phyloP scores from a whole-genome alignment of 1,140 invertebrate species.

The Zaprionus kolodkinae region DNA sequence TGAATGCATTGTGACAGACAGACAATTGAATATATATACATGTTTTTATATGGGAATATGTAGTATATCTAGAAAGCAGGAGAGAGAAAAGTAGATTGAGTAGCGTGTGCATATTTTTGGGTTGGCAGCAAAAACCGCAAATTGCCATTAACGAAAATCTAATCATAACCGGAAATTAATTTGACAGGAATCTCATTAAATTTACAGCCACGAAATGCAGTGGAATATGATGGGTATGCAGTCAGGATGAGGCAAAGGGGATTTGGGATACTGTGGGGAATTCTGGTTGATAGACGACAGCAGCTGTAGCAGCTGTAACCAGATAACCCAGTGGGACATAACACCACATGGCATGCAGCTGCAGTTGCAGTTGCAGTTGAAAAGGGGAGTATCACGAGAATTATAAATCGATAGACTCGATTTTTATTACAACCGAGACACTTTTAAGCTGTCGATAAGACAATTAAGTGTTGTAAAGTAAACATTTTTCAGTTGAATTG shows the following conservation, averaged over 20 bases:
- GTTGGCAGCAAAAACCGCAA: conserved; percentile 79
- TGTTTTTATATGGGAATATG: conserved; percentile 3
- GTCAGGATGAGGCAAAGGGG: neutral
- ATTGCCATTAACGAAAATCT: conserved; percentile 84
- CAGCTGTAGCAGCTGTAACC: conserved; percentile 22
- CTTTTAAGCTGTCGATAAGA: too few relatives aligned
- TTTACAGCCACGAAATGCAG: conserved; percentile 67
- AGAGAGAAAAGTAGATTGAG: neutral
- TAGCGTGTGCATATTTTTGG: conserved; percentile 48
- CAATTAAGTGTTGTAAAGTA: too few relatives aligned
- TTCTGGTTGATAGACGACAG: conserved; percentile 2
- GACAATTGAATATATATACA: conserved; percentile 4
- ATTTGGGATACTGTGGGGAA: too few relatives aligned
- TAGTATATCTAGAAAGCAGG: conserved; percentile 1
- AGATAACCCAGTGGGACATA: neutral
- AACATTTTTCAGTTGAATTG: too few relatives aligned
- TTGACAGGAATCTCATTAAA: conserved; percentile 85
- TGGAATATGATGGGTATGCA: neutral
- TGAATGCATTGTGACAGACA: conserved; percentile 49
- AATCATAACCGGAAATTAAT: conserved; percentile 85
- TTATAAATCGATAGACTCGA: too few relatives aligned
- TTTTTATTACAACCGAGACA: too few relatives aligned
- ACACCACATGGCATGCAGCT: neutral
- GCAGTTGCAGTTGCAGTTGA: too few relatives aligned
- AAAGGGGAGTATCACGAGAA: too few relatives aligned